Base-by-base conservation (phyloP, 2,888 invertebrate species). In the Sesia bembeciformis region DNA sequence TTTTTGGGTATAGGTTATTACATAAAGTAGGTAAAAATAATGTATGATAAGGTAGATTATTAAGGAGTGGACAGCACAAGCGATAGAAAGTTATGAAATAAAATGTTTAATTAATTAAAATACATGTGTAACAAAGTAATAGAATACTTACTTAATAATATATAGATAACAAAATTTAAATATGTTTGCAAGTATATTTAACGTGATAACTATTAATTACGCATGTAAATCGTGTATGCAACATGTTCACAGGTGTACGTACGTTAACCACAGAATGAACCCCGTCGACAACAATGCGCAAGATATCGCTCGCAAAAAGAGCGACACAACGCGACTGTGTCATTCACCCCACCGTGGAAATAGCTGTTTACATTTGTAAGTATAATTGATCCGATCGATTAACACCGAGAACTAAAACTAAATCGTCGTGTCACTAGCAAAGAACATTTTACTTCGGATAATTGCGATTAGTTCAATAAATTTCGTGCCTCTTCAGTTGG, bases 281-380 rank as follows among this genome's bases (percentile, higher is more conserved):
- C 7, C 50, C 50, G 50, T 52, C 56, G 51, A 40, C 61, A 70
- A 78, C 78, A 78, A 74, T 68, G 63, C 60, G 64, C 69, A 66
- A 65, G 70, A 70, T 67, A 68, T 64, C n/a, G 7, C 58, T 56
- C 66, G 57, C 69, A 76, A 78, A 78, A 76, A 78, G 62, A 39
- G 38, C 40, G 23, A 4, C 52, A 43, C 40, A 40, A 54, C 50
- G 54, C 49, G 53, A 49, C 40, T 46, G 55, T 68, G 80, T 78
- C 81, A 67, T 79, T 82, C 75, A 82, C 80, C 81, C 64, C 63
- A 55, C 56, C 54, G 58, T 70, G 70, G 72, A 77, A 81, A 77
- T 74, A 70, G 64, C 65, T 77, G 73, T 76, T 78, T 75, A 76
- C 66, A 68, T 59, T 53, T 55, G 53, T 52, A 52, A 56, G 53